Conservation (phyloP, 1,140 invertebrate genomes). For the Heliconius hermathena region DNA sequence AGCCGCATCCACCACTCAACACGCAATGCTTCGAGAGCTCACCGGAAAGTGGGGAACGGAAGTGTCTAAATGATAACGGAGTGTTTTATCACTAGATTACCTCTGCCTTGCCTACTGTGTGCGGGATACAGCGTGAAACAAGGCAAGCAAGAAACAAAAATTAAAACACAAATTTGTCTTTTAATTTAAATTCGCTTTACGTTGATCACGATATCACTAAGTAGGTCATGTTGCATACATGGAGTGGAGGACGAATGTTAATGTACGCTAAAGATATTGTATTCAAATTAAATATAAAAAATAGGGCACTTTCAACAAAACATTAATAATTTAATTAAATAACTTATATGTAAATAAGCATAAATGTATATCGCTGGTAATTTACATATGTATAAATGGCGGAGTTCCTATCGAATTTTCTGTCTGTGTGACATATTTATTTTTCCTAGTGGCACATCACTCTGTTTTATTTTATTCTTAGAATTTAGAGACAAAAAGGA, state of each 20-base stretch:
- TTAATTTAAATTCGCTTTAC: background rate
- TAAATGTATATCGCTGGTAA: background rate
- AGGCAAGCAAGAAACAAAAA: background rate
- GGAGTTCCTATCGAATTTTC: no score
- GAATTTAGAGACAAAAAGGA: no score
- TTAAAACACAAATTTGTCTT: background rate
- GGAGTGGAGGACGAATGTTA: background rate
- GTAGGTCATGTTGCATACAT: conserved; percentile 2
- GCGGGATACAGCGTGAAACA: no score
- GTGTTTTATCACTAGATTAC: no score
- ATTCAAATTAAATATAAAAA: conserved; percentile 4
- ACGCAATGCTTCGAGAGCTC: no score
- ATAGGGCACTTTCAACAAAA: background rate
- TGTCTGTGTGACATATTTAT: no score
- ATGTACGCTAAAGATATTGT: background rate
- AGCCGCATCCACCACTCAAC: no score
- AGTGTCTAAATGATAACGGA: no score
- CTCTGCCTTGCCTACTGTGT: no score
- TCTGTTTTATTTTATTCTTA: no score
- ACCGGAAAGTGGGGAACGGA: no score
- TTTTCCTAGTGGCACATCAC: no score
- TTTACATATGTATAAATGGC: background rate
- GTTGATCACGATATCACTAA: background rate
- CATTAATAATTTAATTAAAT: background rate
- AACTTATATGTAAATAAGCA: background rate